A percentile compares a stretch with the other conserved stretches of the same genome.
Conservation (phyloP, 2,888 invertebrate species). For the Drosophila pegasa region DNA sequence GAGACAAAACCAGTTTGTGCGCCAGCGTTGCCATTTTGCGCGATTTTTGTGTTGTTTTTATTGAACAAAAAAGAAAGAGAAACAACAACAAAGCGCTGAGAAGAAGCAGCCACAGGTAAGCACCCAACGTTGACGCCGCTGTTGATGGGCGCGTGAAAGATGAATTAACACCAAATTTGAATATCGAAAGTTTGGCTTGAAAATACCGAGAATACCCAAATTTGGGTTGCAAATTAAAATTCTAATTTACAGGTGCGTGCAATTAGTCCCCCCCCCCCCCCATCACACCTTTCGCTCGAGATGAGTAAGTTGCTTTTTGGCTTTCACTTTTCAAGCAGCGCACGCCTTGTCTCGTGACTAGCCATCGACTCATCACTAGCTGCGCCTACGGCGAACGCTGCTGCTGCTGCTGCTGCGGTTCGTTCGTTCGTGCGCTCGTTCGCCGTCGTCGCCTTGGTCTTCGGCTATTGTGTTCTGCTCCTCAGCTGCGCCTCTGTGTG, state of each 20-base stretch:
- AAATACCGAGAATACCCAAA: not conserved
- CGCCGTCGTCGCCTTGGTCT: conserved; percentile 9
- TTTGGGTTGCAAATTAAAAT: not conserved
- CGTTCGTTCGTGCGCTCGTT: conserved; percentile 1
- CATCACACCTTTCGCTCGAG: not conserved
- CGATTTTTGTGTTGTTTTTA: conserved; percentile 47
- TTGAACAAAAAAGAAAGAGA: conserved; percentile 1
- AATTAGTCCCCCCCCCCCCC: not conserved
- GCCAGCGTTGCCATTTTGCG: conserved; percentile 69
- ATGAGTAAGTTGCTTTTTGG: not conserved
- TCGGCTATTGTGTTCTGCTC: conserved; percentile 13
- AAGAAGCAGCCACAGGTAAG: conserved; percentile 40
- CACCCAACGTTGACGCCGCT: conserved; percentile 35
- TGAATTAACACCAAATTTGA: conserved; percentile 4
- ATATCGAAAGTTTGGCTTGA: not conserved
- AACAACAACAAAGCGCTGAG: conserved; percentile 27
- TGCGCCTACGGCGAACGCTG: conserved; percentile 8
- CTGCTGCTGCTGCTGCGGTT: too few relatives aligned
- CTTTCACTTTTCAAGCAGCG: conserved; percentile 11
- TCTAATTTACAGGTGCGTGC: not conserved
- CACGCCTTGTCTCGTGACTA: conserved; percentile 13
- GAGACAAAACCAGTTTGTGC: conserved; percentile 57
- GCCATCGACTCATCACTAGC: conserved; percentile 29
- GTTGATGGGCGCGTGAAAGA: conserved; percentile 16
- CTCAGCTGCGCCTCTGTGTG: conserved; percentile 14